A percentile compares a stretch with the other conserved stretches of the same genome.
Evolutionary conservation across 2,113 vertebrate genomes (phyloP).

Genomic region (Callocephalon fimbriatum): DNA sequence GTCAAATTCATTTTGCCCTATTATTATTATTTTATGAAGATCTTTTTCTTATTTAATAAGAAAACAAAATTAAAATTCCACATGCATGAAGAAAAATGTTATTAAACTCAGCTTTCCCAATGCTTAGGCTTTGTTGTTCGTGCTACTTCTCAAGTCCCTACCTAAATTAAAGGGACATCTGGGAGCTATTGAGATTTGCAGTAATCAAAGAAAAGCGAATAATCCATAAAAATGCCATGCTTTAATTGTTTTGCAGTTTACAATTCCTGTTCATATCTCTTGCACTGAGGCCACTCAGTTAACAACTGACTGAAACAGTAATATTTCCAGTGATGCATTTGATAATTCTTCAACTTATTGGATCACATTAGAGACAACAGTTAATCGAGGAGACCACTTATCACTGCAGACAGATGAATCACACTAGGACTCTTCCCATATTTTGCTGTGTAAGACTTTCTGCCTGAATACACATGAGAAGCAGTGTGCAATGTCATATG

Average conservation of each 20-base stretch:
- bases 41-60: background rate
- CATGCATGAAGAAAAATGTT: background rate
- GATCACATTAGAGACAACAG: background rate
- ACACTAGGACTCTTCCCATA: background rate
- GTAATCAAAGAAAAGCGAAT: constrained; percentile 34
- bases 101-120: constrained; percentile 57
- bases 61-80: constrained; percentile 8
- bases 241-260: constrained; percentile 43
- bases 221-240: background rate
- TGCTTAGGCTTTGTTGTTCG: constrained; percentile 41
- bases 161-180: constrained; percentile 67
- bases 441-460: constrained; percentile 25
- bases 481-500: background rate
- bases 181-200: constrained; percentile 57
- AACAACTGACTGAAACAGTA: background rate
- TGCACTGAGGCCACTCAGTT: background rate
- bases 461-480: background rate
- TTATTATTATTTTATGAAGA: background rate
- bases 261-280: background rate
- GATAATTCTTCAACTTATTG: background rate
- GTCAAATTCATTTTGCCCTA: background rate
- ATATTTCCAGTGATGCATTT: background rate
- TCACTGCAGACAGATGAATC: constrained; percentile 7
- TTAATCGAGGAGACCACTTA: background rate
- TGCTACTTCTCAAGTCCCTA: constrained; percentile 55